phyloP scores from a whole-genome alignment of 2,113 vertebrate genomes.

The Artemisiospiza belli region DNA sequence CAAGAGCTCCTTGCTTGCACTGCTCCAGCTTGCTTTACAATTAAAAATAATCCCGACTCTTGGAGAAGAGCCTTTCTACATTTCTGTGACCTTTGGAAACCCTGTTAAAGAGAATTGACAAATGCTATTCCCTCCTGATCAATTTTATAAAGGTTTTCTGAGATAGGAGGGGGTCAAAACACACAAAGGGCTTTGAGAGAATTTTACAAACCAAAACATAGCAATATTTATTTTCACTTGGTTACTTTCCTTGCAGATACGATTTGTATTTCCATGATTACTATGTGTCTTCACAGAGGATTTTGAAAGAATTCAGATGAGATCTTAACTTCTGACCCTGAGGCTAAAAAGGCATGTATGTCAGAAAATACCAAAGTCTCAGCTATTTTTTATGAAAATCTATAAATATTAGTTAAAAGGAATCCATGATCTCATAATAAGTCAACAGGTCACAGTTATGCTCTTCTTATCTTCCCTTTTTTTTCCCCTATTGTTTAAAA shows the following conservation, averaged over 20 bases:
- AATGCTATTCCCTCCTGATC: background rate
- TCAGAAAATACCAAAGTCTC: slow-evolving; percentile 17
- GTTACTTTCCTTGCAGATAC: background rate
- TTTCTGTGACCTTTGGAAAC: slow-evolving; percentile 30
- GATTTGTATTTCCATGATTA: background rate
- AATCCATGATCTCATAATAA: slow-evolving; percentile 48
- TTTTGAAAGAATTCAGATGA: background rate
- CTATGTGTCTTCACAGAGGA: background rate
- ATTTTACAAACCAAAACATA: background rate
- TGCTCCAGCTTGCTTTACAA: slow-evolving; percentile 15
- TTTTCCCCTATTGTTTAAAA: slow-evolving; percentile 58
- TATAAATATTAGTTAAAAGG: slow-evolving; percentile 57
- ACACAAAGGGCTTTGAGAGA: background rate
- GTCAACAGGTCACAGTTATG: slow-evolving; percentile 42
- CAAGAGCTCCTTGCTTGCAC: background rate
- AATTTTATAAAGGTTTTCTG: background rate
- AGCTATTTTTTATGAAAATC: slow-evolving; percentile 40
- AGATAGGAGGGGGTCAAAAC: background rate
- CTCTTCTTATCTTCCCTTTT: slow-evolving; percentile 45
- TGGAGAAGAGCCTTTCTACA: background rate
- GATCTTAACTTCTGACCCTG: background rate
- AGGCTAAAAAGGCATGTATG: background rate
- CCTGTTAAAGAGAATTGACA: slow-evolving; percentile 26
- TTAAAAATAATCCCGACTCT: slow-evolving; percentile 1
- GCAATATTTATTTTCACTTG: background rate